Evolutionary conservation across 2,113 vertebrate species (phyloP).

Genomic region (Strigops habroptila): DNA sequence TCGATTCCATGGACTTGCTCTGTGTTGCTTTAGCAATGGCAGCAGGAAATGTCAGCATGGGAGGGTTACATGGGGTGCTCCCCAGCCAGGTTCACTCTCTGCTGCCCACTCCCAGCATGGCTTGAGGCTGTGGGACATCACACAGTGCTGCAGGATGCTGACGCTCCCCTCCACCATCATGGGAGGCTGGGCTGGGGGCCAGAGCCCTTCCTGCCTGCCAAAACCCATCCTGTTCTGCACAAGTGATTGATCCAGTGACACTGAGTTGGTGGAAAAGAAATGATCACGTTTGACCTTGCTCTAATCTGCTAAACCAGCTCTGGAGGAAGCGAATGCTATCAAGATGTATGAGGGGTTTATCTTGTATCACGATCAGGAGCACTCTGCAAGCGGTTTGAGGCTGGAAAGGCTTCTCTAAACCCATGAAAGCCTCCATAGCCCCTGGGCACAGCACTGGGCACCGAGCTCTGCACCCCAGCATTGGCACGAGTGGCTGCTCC

Average conservation of each 20-base stretch:
- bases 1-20: not conserved
- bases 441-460: fast-evolving
- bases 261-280: not conserved
- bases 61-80: not conserved
- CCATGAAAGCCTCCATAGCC: not conserved
- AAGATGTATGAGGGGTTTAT: not conserved
- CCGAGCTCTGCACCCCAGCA: fast-evolving
- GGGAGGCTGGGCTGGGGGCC: not conserved
- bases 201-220: fast-evolving
- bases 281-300: not conserved
- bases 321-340: not conserved
- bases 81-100: not conserved
- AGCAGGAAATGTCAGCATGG: not conserved
- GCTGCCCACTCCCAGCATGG: not conserved
- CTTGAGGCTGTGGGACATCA: not conserved
- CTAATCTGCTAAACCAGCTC: not conserved
- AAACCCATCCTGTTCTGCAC: not conserved
- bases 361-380: not conserved
- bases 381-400: fast-evolving
- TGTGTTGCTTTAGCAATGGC: not conserved
- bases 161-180: fast-evolving
- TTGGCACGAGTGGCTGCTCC: not conserved
- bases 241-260: fast-evolving
- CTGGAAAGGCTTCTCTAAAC: not conserved
- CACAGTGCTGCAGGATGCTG: not conserved